Evolutionary conservation across 2,888 invertebrate species (phyloP), one percentile per base, ranked within the genome.

Genomic region (Rhagium mordax): DNA sequence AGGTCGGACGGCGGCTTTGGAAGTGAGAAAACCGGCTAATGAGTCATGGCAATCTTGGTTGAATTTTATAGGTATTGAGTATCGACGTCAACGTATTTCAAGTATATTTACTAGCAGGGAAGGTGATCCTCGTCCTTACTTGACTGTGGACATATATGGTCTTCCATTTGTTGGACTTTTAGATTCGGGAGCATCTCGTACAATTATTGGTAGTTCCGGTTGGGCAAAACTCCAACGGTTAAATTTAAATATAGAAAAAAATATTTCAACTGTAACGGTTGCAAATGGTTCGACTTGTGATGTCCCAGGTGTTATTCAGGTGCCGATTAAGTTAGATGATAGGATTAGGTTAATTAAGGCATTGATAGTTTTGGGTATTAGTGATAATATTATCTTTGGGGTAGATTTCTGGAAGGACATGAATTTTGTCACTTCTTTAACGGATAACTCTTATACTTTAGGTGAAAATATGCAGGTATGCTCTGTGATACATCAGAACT

Each of bases 321-420:
- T 66, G 3, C 51, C 70, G 5, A 66, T 70, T 20, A 21, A 15
- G 7, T 70, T 70, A 53, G 55, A 70, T 47, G 10, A 16, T 64
- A 70, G 27, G 24, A 29, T 70, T 49, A 64, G n/a, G 18, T 47
- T 70, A 18, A 16, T 70, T 49, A 64, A 51, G 16, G 68, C 29
- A 41, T 70, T 18, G 16, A 27, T 21, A 13, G 69, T 69, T 5
- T 47, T 49, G 48, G 62, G 68, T 51, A 53, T 70, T 4, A 49
- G 49, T 21, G 41, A 18, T 21, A 51, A 65, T 41, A 62, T 70
- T 13, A 64, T 70, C 16, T 51, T 64, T 8, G 69, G 69, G 2
- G 49, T 70, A 6, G 70, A 70, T 66, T 70, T 66, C 33, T 70
- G 70, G 70, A 47, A 29, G 47, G 64, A 70, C 15, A 70, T 70